Evolutionary conservation across 2,797 vertebrate genomes (phyloP), one percentile per base, ranked within the genome.

Genomic region (Phoebastria nigripes): DNA sequence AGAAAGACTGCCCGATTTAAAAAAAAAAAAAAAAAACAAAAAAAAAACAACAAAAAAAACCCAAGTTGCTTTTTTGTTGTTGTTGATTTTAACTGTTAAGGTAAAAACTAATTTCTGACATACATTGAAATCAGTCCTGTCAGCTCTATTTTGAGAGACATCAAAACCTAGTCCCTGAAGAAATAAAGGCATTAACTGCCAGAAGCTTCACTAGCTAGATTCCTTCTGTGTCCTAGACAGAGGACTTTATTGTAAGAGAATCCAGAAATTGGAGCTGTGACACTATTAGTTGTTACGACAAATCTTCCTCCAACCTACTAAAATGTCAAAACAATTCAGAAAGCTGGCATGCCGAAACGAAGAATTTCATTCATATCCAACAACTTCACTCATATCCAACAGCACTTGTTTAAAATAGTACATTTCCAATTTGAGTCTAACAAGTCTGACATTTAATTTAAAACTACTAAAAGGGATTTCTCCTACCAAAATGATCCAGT

Each of bases 291-390:
- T 86, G 49, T 88, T 93, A 66, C 0, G 2, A 83, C 44, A 76
- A 78, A 49, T 83, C 62, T 84, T 92, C n/a, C 76, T 83, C 42
- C 79, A 93, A 33, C n/a, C 82, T 66, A 70, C 65, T 33, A 51
- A 78, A 89, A 90, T 37, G 82, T 82, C 92, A 95, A 80, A 92
- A 92, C 76, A 88, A 92, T 76, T 92, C 74, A 78, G 71, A 87
- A 81, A 83, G 65, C 28, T 88, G 76, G 72, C 72, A 52, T 3
- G 25, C 24, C 83, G 61, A 82, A 93, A 76, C 1, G 6, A 76
- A 80, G 31, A 62, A 55, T 58, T 83, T 62, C 8, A 88, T 76
- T 88, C 52, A 51, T 8, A 78, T 39, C 67, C 87, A 95, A 55
- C 28, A 80, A 56, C 28, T 42, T 77, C 69, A 39, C 44, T 69